Conservation (phyloP, 2,113 vertebrate species). For the Oostethus manadensis region DNA sequence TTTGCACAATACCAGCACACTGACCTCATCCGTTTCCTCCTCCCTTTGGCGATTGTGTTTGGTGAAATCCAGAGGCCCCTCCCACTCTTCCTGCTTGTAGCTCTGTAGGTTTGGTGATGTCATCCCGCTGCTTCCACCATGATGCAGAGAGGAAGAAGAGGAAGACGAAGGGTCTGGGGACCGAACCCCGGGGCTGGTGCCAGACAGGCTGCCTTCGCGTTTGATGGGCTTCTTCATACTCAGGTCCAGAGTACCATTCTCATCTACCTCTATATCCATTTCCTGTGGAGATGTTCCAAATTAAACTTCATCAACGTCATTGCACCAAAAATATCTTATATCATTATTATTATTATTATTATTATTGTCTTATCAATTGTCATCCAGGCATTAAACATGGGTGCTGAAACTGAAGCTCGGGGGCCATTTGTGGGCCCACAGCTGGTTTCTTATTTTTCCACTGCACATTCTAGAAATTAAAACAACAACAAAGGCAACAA, state of each 20-base stretch:
- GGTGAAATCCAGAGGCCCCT: constrained; percentile 94
- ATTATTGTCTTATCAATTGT: background rate
- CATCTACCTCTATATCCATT: constrained; percentile 92
- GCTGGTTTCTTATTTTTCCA: too few species aligned
- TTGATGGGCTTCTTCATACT: constrained; percentile 95
- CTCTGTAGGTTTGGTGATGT: constrained; percentile 83
- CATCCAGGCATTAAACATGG: background rate
- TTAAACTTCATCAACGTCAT: background rate
- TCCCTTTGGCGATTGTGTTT: constrained; percentile 92
- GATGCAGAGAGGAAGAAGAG: constrained; percentile 77
- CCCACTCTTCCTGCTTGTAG: constrained; percentile 95
- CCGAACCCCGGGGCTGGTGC: constrained; percentile 81
- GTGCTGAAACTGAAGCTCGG: too few species aligned
- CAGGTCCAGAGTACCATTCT: constrained; percentile 94
- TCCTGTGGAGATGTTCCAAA: constrained; percentile 65
- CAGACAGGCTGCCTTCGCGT: constrained; percentile 80
- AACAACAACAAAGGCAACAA: too few species aligned
- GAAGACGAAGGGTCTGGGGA: constrained; percentile 79
- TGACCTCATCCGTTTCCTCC: constrained; percentile 91
- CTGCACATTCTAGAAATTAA: too few species aligned
- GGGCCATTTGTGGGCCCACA: too few species aligned
- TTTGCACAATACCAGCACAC: constrained; percentile 21
- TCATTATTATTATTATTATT: too few species aligned
- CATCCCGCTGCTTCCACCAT: constrained; percentile 83
- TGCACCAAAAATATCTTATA: background rate